These are phyloP conservation scores for Eudyptes chrysolophus DNA, from an alignment of 2,113 vertebrate genomes.

Conservation along the genomic window DNA sequence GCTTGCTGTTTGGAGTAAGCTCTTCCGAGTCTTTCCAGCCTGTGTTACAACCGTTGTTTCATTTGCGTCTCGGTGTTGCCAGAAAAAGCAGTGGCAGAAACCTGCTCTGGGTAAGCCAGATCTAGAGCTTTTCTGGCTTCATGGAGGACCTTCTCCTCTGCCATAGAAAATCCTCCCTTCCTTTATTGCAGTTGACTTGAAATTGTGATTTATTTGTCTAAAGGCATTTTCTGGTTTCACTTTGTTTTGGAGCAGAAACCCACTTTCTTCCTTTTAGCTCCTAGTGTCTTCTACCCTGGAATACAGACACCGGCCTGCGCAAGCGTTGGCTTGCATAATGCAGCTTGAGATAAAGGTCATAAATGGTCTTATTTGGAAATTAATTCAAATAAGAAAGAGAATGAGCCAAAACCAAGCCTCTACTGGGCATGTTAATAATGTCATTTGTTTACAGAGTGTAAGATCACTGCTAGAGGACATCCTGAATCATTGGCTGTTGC, in stretches of 20 bases:
- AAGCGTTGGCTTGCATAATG: constrained; percentile 33
- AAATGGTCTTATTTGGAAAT: constrained; percentile 63
- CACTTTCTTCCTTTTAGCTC: constrained; percentile 10
- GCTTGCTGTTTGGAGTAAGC: background rate
- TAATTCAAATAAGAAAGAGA: constrained; percentile 58
- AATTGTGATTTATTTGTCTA: constrained; percentile 47
- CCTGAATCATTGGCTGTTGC: constrained; percentile 24
- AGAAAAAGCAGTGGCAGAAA: background rate
- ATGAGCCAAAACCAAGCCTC: constrained; percentile 42
- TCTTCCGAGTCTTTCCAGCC: background rate
- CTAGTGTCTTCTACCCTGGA: constrained; percentile 13
- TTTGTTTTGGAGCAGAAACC: constrained; percentile 24
- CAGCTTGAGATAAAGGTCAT: constrained; percentile 64
- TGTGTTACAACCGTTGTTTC: background rate
- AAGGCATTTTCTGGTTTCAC: constrained; percentile 39
- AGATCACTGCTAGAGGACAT: constrained; percentile 55
- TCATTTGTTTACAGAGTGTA: constrained; percentile 54
- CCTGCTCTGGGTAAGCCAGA: background rate
- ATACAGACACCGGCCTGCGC: background rate
- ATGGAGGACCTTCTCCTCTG: background rate
- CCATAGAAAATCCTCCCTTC: background rate
- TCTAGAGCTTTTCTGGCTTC: background rate
- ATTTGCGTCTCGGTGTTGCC: background rate
- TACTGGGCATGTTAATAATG: constrained; percentile 70
- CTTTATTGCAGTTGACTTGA: background rate